phyloP scores from a whole-genome alignment of 2,888 invertebrate species.

The Agrotis puta region DNA sequence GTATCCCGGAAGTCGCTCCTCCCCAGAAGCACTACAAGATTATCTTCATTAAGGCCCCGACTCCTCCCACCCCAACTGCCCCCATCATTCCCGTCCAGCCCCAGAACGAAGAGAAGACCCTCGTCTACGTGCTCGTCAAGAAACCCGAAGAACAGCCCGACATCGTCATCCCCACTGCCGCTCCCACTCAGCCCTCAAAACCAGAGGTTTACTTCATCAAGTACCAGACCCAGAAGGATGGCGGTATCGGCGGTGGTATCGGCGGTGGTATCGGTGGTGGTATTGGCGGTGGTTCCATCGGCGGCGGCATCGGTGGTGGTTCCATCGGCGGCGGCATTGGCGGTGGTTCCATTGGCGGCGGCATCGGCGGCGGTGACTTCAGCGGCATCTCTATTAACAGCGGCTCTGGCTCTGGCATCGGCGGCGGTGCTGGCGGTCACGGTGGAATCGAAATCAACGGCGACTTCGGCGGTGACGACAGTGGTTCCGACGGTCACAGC shows the following conservation, averaged over 20 bases:
- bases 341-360: conserved; percentile 81
- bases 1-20: conserved; percentile 92
- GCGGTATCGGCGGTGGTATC: conserved; percentile 83
- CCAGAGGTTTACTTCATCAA: conserved; percentile 97
- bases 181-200: conserved; percentile 96
- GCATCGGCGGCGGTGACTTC: conserved; percentile 65
- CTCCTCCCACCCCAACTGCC: conserved; percentile 95
- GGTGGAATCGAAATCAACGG: conserved; percentile 78
- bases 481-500: conserved; percentile 76
- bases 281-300: conserved; percentile 77
- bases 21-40: conserved; percentile 97
- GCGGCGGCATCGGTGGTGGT: conserved; percentile 79
- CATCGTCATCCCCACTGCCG: conserved; percentile 94
- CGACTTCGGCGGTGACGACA: conserved; percentile 80
- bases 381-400: conserved; percentile 75
- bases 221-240: conserved; percentile 93
- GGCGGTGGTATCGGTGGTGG: conserved; percentile 73
- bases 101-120: conserved; percentile 96
- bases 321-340: conserved; percentile 78
- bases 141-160: conserved; percentile 96
- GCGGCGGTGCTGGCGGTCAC: conserved; percentile 75
- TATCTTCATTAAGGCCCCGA: conserved; percentile 97
- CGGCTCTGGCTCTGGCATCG: conserved; percentile 77
- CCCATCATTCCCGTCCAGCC: conserved; percentile 95
- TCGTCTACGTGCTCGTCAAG: conserved; percentile 97